Evolutionary conservation across 1,140 invertebrate genomes (phyloP).

Genomic region (Pteromalus puparum): DNA sequence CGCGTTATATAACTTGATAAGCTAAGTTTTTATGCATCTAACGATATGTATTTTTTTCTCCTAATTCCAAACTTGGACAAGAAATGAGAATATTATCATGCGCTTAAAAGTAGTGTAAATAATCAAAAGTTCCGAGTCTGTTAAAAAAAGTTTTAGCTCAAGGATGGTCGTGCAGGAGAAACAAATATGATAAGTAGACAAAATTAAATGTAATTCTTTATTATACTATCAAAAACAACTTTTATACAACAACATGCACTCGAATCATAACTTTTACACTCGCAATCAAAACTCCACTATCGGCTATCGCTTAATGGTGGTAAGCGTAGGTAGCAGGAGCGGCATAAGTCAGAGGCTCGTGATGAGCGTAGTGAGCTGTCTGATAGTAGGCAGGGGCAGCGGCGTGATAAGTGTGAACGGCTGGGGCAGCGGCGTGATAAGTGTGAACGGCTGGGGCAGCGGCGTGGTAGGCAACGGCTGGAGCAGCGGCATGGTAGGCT

Average conservation of each 20-base stretch:
- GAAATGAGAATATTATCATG: no score
- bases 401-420: not conserved
- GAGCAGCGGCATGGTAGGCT: conserved; percentile 49
- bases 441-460: not conserved
- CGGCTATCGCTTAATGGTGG: not conserved
- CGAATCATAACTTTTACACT: conserved; percentile 45
- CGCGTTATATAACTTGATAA: no score
- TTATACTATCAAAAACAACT: not conserved
- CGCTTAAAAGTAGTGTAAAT: no score
- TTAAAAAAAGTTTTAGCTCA: no score
- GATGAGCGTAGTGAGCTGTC: not conserved
- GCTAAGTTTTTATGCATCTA: no score
- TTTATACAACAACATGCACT: not conserved
- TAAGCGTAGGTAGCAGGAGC: not conserved
- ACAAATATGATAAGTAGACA: no score
- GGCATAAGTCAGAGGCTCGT: not conserved
- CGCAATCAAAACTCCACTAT: not conserved
- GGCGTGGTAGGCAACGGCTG: conserved; percentile 55
- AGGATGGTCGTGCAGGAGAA: no score
- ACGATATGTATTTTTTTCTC: no score
- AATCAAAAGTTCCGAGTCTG: no score
- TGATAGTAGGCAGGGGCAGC: not conserved
- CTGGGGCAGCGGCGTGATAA: not conserved
- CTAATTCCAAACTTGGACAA: no score
- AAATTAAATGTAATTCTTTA: not conserved